A percentile compares a stretch with the other conserved stretches of the same genome.
Evolutionary conservation across 2,888 invertebrate genomes (phyloP).

Genomic region (Sphaerolaimus hirsutus): DNA sequence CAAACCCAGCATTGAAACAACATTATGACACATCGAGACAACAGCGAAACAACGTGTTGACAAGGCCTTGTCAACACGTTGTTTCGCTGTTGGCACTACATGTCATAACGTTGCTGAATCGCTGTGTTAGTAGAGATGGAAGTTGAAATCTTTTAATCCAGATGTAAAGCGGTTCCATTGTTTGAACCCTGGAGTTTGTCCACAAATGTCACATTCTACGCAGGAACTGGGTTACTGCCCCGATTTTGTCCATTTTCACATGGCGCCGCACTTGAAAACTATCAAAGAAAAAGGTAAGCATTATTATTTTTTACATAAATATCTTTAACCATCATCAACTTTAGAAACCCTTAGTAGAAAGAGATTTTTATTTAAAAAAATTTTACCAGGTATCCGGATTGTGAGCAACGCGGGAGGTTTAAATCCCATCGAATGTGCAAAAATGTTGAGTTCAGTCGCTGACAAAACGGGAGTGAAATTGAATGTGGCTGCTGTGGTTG

Average conservation of each 20-base stretch:
- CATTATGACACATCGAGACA: no score
- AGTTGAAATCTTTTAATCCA: no score
- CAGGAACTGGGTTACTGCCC: constrained; percentile 31
- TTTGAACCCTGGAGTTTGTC: no score
- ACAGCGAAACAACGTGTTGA: no score
- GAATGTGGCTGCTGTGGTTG: constrained; percentile 30
- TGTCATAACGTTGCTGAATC: no score
- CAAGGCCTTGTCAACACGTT: no score
- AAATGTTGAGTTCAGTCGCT: constrained; percentile 21
- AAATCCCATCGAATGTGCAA: constrained; percentile 31
- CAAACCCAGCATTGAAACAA: no score
- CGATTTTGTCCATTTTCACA: constrained; percentile 29
- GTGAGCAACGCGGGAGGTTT: constrained; percentile 34
- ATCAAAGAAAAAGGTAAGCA: constrained; percentile 32
- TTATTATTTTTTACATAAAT: background rate
- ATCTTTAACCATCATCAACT: background rate
- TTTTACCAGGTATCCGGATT: constrained; percentile 28
- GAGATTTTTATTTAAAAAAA: background rate
- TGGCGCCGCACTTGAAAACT: constrained; percentile 28
- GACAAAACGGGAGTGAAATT: constrained; percentile 25
- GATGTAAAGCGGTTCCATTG: no score
- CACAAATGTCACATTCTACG: no score
- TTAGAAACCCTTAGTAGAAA: background rate
- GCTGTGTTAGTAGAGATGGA: no score
- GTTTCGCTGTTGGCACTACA: no score